Percentiles rank a stretch among this genome's conserved stretches.
phyloP scores from a whole-genome alignment of 2,797 vertebrate genomes.

The Tokudaia muenninki region DNA sequence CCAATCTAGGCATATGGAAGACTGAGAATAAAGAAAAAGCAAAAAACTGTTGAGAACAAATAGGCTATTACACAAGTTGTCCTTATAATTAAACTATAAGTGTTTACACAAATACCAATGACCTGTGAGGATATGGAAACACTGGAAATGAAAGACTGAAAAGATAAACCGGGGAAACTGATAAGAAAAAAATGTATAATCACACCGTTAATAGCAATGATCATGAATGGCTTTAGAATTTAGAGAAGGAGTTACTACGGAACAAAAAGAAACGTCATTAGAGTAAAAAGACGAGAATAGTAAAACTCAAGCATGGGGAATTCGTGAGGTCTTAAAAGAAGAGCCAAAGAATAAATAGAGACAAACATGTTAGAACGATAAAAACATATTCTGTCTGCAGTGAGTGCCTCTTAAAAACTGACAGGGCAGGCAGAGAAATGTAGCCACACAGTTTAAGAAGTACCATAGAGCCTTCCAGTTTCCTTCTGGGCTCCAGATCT shows the following conservation, averaged over 20 bases:
- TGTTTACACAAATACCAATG: neutral
- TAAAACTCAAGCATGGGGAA: neutral
- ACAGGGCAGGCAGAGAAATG: neutral
- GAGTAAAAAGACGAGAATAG: neutral
- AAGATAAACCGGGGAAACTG: neutral
- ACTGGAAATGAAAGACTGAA: neutral
- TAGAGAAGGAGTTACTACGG: neutral
- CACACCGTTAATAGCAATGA: neutral
- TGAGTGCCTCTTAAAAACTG: neutral
- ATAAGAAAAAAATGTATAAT: neutral
- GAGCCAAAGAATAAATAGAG: slow-evolving; percentile 26
- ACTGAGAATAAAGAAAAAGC: neutral
- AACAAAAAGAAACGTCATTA: neutral
- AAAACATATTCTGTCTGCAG: neutral
- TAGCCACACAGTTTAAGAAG: neutral
- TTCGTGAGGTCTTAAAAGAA: neutral
- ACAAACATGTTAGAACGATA: neutral
- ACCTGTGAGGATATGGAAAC: neutral
- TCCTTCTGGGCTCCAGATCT: no score
- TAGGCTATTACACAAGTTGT: neutral
- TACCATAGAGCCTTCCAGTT: no score
- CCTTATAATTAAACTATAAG: neutral
- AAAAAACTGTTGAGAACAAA: neutral
- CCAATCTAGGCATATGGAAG: neutral
- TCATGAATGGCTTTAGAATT: neutral